Conservation (phyloP, 2,797 vertebrate species). For the Malurus leucopterus region DNA sequence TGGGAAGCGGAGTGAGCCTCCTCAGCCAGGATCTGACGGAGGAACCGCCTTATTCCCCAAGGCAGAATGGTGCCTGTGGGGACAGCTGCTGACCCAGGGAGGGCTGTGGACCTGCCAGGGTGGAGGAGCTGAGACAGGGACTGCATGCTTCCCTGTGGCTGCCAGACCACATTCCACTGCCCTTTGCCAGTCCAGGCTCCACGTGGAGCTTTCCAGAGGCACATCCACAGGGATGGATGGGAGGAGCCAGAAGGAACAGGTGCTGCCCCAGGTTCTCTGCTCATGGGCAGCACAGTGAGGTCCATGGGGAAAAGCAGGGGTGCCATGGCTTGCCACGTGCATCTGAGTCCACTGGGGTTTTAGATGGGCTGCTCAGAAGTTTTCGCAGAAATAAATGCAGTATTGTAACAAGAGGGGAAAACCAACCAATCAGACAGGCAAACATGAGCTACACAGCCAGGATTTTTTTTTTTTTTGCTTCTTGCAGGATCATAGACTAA, state of each 20-base stretch:
- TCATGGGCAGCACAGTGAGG: not conserved
- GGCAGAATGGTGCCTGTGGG: not conserved
- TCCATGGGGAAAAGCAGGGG: not conserved
- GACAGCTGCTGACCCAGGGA: not conserved
- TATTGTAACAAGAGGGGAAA: accelerated
- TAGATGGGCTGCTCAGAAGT: not conserved
- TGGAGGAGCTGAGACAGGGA: not conserved
- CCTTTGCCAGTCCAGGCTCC: not conserved
- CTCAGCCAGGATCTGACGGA: not conserved
- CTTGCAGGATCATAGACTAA: not conserved
- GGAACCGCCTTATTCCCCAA: not conserved
- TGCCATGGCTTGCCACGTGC: accelerated
- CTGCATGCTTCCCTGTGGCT: not conserved
- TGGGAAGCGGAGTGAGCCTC: not conserved
- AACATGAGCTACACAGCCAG: not conserved
- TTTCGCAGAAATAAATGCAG: not conserved
- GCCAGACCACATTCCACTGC: not conserved
- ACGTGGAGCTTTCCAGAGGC: not conserved
- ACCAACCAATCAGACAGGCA: not conserved
- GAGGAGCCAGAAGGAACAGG: not conserved
- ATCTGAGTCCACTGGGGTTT: not conserved
- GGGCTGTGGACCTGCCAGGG: not conserved
- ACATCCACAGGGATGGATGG: not conserved
- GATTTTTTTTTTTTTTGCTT: not conserved
- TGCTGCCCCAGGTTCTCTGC: not conserved